Conservation (phyloP, 2,113 vertebrate species). For the Mustela lutreola region DNA sequence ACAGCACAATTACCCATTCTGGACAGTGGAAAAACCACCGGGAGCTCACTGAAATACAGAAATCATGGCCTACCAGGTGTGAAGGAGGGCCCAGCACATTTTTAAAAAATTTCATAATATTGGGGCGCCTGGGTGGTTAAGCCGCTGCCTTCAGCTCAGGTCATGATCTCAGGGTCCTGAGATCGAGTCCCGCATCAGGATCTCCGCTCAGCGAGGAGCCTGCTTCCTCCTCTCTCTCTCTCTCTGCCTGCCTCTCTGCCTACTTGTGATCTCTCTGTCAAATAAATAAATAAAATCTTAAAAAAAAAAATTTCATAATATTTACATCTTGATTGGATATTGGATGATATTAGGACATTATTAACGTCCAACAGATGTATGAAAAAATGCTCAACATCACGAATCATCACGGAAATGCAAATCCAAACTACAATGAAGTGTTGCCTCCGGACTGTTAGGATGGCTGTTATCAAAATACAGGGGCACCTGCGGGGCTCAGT, state of each 20-base stretch:
- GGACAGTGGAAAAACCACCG: fast-evolving
- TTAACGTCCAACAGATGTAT: not conserved
- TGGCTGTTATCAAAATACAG: not conserved
- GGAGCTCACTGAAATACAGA: not conserved
- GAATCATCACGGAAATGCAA: not conserved
- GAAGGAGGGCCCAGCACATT: no score
- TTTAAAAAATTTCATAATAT: not conserved
- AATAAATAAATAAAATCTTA: no score
- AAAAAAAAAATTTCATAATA: not conserved
- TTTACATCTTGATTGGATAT: not conserved
- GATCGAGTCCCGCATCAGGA: no score
- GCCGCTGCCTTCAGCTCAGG: no score
- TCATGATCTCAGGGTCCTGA: no score
- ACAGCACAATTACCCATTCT: not conserved
- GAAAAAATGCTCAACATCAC: not conserved
- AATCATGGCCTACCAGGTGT: not conserved
- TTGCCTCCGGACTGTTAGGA: not conserved
- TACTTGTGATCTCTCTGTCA: no score
- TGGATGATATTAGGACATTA: not conserved
- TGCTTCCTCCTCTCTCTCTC: no score
- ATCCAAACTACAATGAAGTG: not conserved
- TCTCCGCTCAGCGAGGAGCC: no score
- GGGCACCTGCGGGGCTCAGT: not conserved
- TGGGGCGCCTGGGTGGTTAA: no score
- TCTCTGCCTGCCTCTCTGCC: no score